Base-by-base conservation (phyloP, 2,113 vertebrate genomes). In the Pygoscelis antarcticus region DNA sequence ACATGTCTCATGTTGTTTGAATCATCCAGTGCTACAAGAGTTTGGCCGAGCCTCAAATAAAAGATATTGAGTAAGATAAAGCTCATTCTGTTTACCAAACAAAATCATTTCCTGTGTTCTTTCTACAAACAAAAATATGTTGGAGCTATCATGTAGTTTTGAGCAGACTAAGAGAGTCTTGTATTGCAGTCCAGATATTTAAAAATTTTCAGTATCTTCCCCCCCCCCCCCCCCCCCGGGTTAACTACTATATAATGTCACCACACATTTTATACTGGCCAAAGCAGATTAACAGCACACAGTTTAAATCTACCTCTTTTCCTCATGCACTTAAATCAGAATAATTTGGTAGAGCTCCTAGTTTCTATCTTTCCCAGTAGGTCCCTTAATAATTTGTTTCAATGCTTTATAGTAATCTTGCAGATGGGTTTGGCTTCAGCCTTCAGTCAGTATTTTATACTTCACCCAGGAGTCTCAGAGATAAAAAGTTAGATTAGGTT, bases 31-130 rank as follows among this genome's bases (percentile, higher is more conserved):
- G 58, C 64, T 96, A 2, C 15, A 78, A 83, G 55, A 83, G 44
- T 55, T 89, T 90, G 88, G 75, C 70, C 87, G 54, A 60, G 13
- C 64, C 90, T 94, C 90, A 78, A 30, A 62, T 54, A 66, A 72
- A 97, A 96, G 94, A 95, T 89, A 92, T 65, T 65, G 77, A 91
- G 81, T 75, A 88, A 98, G 95, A 98, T 96, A 97, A 97, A 97
- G 65, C 87, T 97, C 86, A 87, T 96, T 95, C 40, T 86, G 15
- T 80, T 97, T 91, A 96, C 89, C 84, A 97, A 95, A 94, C 51
- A 34, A 29, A 92, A 78, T 64, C 3, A 65, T 93, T 97, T 92
- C 44, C 6, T 26, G 90, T 89, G 58, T 82, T 96, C 46, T 66
- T 91, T 55, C 54, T 80, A 61, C 60, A 83, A 92, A 86, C 25